These are phyloP conservation scores for Hirudo medicinalis DNA, from an alignment of 1,140 invertebrate species.

Conservation along the genomic window DNA sequence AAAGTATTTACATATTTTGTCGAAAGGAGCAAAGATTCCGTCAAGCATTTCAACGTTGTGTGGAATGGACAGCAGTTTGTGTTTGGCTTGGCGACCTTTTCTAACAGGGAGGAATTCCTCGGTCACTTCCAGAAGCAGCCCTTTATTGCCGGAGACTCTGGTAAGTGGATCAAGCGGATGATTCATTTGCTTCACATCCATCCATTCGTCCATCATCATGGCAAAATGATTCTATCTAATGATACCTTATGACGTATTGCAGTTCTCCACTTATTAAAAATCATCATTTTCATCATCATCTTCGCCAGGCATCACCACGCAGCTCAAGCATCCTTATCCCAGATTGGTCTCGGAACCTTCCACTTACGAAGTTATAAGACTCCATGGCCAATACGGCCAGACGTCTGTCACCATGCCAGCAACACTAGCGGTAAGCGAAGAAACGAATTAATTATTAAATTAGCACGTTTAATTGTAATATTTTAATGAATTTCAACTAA, in stretches of 20 bases:
- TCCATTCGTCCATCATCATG: too few relatives aligned
- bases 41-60: slow-evolving; percentile 33
- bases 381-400: slow-evolving; percentile 31
- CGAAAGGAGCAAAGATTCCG: slow-evolving; percentile 31
- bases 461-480: background rate
- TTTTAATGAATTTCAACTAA: background rate
- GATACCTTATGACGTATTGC: background rate
- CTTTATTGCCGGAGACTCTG: slow-evolving; percentile 33
- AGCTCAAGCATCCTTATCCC: slow-evolving; percentile 30
- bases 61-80: slow-evolving; percentile 27
- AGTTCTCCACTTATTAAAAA: too few relatives aligned
- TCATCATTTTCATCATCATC: too few relatives aligned
- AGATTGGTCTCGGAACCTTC: slow-evolving; percentile 31
- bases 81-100: slow-evolving; percentile 34
- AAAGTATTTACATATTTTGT: too few relatives aligned
- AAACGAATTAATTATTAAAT: background rate
- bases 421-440: background rate
- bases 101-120: slow-evolving; percentile 28
- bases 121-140: slow-evolving; percentile 35
- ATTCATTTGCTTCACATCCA: too few relatives aligned
- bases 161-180: slow-evolving; percentile 17
- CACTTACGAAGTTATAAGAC: slow-evolving; percentile 32
- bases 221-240: background rate
- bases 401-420: background rate
- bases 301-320: slow-evolving; percentile 21